These are phyloP conservation scores for crab-eating macaque (Macaca fascicularis) DNA, from an alignment of 2,113 vertebrate genomes.

Conservation along the genomic window T2T-MFA8v1.1 NC_088385.1:121921001-121921500, in stretches of 20 bases:
- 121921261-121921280: neutral
- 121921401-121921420: neutral
- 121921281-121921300: neutral
- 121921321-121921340: neutral
- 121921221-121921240: neutral
- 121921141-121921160: neutral
- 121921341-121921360: accelerated
- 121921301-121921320: neutral
- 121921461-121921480: accelerated
- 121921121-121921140: neutral
- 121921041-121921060: neutral
- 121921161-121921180: neutral
- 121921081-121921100: neutral
- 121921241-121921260: neutral
- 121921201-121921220: neutral
- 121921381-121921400: accelerated
- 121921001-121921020: neutral
- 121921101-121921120: neutral
- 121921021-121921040: accelerated
- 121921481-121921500: too few species aligned
- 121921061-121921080: neutral
- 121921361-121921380: neutral
- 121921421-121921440: neutral
- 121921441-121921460: neutral
- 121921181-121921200: neutral